These are phyloP conservation scores for Ctenicera cuprea DNA, from an alignment of 2,888 invertebrate genomes.

Conservation along the genomic window DNA sequence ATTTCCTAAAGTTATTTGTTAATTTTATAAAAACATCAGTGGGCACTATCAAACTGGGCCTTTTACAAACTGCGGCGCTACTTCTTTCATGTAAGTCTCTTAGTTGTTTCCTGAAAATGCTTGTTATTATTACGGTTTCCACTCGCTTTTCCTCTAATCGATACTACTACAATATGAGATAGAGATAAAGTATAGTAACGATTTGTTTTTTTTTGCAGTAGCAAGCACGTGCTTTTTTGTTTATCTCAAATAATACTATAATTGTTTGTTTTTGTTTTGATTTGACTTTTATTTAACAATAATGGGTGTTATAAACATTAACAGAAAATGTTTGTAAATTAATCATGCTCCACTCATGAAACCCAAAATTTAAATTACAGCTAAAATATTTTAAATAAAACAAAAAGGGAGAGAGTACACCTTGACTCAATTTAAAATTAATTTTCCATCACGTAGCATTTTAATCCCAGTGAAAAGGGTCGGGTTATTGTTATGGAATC, in stretches of 20 bases:
- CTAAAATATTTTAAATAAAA: background rate
- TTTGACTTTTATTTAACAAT: too few relatives aligned
- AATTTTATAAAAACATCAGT: background rate
- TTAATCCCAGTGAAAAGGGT: constrained; percentile 9
- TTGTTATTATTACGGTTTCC: background rate
- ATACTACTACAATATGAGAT: background rate
- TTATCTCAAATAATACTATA: background rate
- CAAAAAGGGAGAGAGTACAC: background rate
- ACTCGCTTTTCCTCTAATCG: background rate
- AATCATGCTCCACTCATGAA: too few relatives aligned
- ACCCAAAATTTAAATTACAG: too few relatives aligned
- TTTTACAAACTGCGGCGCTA: background rate
- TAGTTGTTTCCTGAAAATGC: background rate
- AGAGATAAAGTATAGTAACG: background rate
- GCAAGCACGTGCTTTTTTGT: constrained; percentile 14
- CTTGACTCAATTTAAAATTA: background rate
- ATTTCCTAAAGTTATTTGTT: constrained; percentile 1
- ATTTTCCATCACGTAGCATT: background rate
- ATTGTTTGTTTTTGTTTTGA: too few relatives aligned
- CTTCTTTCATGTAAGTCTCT: constrained; percentile 2
- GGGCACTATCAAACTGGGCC: background rate
- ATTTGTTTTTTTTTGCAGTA: background rate
- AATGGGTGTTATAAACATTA: too few relatives aligned
- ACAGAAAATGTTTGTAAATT: too few relatives aligned
- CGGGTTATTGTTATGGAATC: constrained; percentile 26